Base-by-base conservation (phyloP, 2,888 invertebrate species). In the Tachina lurida region DNA sequence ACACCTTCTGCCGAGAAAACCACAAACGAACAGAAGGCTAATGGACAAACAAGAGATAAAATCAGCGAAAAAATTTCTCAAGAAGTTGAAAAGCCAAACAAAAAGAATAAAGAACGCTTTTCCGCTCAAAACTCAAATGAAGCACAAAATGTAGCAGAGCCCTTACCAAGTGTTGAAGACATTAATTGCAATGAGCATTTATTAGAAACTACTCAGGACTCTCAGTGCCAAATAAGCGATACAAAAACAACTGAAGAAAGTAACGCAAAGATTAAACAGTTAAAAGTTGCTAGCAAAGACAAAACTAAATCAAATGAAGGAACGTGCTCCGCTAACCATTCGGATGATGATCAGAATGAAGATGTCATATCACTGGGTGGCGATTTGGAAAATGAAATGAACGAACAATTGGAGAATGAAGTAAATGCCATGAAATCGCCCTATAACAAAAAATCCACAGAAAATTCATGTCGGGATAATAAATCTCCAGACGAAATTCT, bases 331-430 rank as follows among this genome's bases (percentile, higher is more conserved):
- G 22, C 67, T 8, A 78, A 86, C 63, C 87, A 87, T 54, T 87
- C 88, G n/a, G 88, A 93, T 47, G 92, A 91, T 63, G 92, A 91
- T 87, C 90, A 90, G 63, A 92, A 91, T 74, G 92, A 93, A 79
- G 93, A 93, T 88, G 90, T 92, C 3, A 93, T 93, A 58, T 93
- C 93, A 4, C 89, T 92, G 67, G 91, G 93, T 31, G 93, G 92
- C 12, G 93, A 93, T 81, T 76, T 93, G 41, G 92, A 92, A 76
- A 88, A 89, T 47, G 91, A 92, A 89, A 90, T 92, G 84, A 94
- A 94, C 7, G 91, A 91, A 49, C 90, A 92, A 81, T 84, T 92
- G 67, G 88, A 90, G 54, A 90, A 90, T 10, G 87, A 90, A 12
- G 74, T 85, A 79, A 87, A 88, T 89, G 74, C 79, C 12, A 47